These are phyloP conservation scores for Axis porcinus DNA, from an alignment of 2,113 vertebrate species.

Conservation along the genomic window DNA sequence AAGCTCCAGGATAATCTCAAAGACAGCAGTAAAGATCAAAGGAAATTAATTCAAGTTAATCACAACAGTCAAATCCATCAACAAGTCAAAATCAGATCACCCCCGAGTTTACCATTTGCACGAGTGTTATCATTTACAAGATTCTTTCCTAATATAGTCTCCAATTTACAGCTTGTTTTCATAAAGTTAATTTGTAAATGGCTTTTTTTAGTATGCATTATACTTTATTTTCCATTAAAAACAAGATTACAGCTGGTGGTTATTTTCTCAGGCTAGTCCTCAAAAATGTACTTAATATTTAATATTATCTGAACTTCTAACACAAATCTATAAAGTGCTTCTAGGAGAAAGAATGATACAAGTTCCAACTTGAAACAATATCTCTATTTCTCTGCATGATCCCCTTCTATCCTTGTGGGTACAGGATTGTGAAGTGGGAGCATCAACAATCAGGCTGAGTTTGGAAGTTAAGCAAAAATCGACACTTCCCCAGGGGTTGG, in stretches of 20 bases:
- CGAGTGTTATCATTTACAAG: neutral
- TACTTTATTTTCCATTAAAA: neutral
- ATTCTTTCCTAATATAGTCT: neutral
- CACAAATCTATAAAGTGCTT: constrained; percentile 2
- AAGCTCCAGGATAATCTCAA: neutral
- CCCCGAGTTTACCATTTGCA: neutral
- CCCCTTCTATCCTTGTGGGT: neutral
- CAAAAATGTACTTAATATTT: neutral
- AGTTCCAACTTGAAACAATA: neutral
- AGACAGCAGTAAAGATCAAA: neutral
- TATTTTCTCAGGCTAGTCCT: neutral
- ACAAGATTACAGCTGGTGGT: neutral
- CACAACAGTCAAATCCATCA: neutral
- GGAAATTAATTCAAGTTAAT: neutral
- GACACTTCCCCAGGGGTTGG: neutral
- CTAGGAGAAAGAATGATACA: neutral
- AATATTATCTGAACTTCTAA: neutral
- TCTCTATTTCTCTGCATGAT: neutral
- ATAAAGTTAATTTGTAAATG: neutral
- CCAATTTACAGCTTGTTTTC: neutral
- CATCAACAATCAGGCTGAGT: neutral
- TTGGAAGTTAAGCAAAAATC: neutral
- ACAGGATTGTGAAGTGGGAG: neutral
- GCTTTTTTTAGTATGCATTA: neutral
- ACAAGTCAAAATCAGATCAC: neutral